Evolutionary conservation across 2,797 vertebrate species (phyloP).

Genomic region (Crypturellus tataupa): DNA sequence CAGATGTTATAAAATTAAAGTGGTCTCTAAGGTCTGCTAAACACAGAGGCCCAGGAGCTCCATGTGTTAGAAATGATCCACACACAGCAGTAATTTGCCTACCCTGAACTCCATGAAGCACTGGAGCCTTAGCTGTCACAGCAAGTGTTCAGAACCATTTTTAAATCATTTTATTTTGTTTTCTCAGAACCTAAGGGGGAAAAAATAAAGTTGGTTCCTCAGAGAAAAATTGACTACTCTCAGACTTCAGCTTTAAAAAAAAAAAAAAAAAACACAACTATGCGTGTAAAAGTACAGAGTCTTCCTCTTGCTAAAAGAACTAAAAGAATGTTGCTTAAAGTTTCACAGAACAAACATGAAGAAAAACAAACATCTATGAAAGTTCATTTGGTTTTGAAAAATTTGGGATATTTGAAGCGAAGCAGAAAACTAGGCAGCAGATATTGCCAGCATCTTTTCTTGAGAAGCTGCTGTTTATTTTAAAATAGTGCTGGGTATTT

Average conservation of each 20-base stretch:
- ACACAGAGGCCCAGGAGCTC: not conserved
- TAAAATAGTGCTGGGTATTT: not conserved
- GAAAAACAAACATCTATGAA: not conserved
- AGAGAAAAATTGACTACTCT: not conserved
- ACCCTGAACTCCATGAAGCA: constrained; percentile 5
- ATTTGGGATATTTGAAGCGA: not conserved
- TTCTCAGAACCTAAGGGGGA: not conserved
- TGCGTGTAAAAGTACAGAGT: not conserved
- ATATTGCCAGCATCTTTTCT: not conserved
- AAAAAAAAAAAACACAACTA: not conserved
- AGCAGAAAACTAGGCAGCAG: not conserved
- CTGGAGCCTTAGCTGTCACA: not conserved
- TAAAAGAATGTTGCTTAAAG: not conserved
- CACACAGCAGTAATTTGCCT: constrained; percentile 31
- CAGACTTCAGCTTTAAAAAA: constrained; percentile 2
- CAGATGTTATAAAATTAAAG: not conserved
- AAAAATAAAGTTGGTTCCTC: not conserved
- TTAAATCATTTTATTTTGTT: not conserved
- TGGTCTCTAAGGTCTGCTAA: not conserved
- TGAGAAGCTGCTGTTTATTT: not conserved
- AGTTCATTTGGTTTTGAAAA: not conserved
- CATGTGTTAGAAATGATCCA: not conserved
- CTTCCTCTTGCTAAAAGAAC: not conserved
- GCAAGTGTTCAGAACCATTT: not conserved
- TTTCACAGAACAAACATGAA: not conserved